Evolutionary conservation across 2,888 invertebrate genomes (phyloP).

Genomic region (Macrosoma leucophasiata): DNA sequence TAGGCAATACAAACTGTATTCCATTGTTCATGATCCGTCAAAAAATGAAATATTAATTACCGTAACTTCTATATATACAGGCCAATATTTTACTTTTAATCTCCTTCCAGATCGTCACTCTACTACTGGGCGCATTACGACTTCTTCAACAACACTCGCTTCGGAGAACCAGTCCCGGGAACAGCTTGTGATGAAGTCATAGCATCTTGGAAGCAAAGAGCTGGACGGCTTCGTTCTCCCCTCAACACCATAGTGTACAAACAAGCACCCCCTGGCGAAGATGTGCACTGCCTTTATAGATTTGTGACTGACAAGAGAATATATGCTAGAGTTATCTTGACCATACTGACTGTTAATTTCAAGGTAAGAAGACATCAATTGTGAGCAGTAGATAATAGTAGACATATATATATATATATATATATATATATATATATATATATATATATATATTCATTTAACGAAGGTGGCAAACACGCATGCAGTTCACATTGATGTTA

Average conservation of each 20-base stretch:
- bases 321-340: constrained; percentile 87
- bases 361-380: too few species aligned
- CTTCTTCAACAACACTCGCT: constrained; percentile 92
- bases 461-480: too few species aligned
- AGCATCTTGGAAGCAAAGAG: constrained; percentile 87
- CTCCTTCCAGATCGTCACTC: constrained; percentile 81
- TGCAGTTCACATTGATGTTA: too few species aligned
- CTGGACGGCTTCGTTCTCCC: constrained; percentile 87
- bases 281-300: constrained; percentile 87
- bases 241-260: constrained; percentile 92
- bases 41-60: too few species aligned
- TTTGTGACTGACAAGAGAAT: constrained; percentile 89
- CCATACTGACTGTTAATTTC: constrained; percentile 85
- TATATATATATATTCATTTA: too few species aligned
- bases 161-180: constrained; percentile 87
- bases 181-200: constrained; percentile 93
- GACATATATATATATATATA: too few species aligned
- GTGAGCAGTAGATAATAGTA: too few species aligned
- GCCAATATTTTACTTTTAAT: too few species aligned
- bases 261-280: constrained; percentile 81
- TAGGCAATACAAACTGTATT: too few species aligned
- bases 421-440: too few species aligned
- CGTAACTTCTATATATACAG: too few species aligned
- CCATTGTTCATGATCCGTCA: too few species aligned
- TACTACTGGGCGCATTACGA: constrained; percentile 97